Conservation (phyloP, 2,797 vertebrate genomes). For the Jordanella pulchra region DNA sequence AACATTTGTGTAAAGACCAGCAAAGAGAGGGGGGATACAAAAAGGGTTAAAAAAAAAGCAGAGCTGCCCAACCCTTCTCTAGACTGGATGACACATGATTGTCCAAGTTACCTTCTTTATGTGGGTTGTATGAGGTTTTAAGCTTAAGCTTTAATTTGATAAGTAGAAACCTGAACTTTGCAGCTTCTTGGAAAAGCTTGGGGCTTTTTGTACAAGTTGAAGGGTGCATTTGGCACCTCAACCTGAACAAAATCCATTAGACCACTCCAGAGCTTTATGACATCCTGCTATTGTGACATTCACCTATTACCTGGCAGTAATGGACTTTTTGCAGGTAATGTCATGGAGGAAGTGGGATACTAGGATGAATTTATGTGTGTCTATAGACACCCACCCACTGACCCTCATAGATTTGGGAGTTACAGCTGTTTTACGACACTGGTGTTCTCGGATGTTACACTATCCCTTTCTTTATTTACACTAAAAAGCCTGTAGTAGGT, state of each 20-base stretch:
- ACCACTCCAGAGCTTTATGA: conserved; percentile 80
- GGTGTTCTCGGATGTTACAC: conserved; percentile 16
- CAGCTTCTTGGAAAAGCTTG: conserved; percentile 63
- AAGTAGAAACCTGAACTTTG: conserved; percentile 53
- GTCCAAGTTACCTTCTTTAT: conserved; percentile 44
- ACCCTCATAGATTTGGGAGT: background rate
- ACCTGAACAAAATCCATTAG: conserved; percentile 83
- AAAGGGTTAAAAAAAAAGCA: background rate
- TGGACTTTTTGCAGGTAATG: conserved; percentile 77
- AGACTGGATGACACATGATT: conserved; percentile 45
- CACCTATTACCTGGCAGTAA: conserved; percentile 81
- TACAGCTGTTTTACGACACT: conserved; percentile 19
- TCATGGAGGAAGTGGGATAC: conserved; percentile 54
- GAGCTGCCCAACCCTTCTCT: conserved; percentile 7
- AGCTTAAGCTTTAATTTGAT: conserved; percentile 44
- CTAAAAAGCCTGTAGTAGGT: background rate
- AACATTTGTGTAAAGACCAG: background rate
- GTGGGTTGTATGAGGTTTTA: conserved; percentile 52
- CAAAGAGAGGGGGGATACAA: background rate
- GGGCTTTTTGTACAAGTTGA: conserved; percentile 33
- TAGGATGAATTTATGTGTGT: conserved; percentile 23
- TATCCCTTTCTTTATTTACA: background rate
- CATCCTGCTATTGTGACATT: conserved; percentile 82
- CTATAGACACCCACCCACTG: background rate
- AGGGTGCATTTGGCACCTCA: conserved; percentile 71